Evolutionary conservation across 2,797 vertebrate genomes (phyloP), one percentile per base, ranked within the genome.

Genomic region (Xenops minutus): DNA sequence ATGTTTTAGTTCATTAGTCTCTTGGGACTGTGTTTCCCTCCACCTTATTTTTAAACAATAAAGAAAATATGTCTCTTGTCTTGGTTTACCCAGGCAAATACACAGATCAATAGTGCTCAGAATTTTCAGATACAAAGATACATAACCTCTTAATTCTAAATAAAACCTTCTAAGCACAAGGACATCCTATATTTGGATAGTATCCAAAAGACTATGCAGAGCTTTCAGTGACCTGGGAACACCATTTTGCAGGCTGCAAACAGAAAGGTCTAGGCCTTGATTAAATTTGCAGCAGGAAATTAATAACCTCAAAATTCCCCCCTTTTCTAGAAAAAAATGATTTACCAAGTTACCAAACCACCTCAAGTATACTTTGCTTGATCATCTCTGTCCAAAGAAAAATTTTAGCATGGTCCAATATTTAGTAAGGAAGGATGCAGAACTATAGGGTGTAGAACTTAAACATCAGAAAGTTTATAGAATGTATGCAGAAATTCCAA

Each of bases 91-190:
- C 64, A 64, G 64, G 72, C 48, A 95, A 96, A 95, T 72, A 94
- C 30, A 76, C 29, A 88, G 96, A 97, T 96, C 95, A 92, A 96
- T 97, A 97, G 36, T 24, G 48, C 79, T 95, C 94, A 94, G 66
- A 94, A 92, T 96, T 93, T 95, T 78, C 79, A 83, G 85, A 92
- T 66, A 95, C 58, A 93, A 93, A 89, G 94, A 95, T 90, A 95
- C 92, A 94, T 85, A 96, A 96, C 44, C 62, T 84, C 85, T 64
- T 91, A 94, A 88, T 92, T 96, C 87, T 93, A 96, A 97, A 96
- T 89, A 96, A 96, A 97, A 86, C 21, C 24, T 84, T 94, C 56
- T 90, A 95, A 94, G 63, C 61, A 85, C 52, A 94, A 91, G 29
- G 80, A 91, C 55, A 76, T 73, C 74, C 93, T 91, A 75, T 54